Percentiles rank a stretch among this genome's conserved stretches.
phyloP scores from a whole-genome alignment of 35 echinoderm and acorn worm genomes.

The Patiria miniata region DNA sequence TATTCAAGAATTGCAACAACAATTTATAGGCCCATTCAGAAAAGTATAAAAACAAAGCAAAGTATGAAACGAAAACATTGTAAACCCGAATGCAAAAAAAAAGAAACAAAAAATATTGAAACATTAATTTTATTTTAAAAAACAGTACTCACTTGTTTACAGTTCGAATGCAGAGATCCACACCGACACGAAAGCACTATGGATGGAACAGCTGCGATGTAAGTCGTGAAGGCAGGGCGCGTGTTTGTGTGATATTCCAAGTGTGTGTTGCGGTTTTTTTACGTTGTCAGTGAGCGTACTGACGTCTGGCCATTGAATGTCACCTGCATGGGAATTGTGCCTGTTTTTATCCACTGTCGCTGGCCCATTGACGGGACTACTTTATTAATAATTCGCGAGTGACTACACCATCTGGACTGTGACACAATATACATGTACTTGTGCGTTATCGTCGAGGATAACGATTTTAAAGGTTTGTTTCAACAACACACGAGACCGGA shows the following conservation, averaged over 20 bases:
- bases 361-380: background rate
- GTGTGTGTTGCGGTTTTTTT: background rate
- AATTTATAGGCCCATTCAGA: too few species aligned
- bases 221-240: background rate
- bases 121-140: background rate
- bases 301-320: slow-evolving; percentile 10
- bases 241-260: background rate
- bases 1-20: too few species aligned
- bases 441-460: too few species aligned
- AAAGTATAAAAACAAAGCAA: too few species aligned
- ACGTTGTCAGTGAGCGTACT: background rate
- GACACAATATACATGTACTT: too few species aligned
- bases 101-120: too few species aligned
- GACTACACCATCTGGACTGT: slow-evolving; percentile 3
- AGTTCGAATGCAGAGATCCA: background rate
- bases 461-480: too few species aligned
- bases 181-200: background rate
- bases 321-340: background rate
- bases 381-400: slow-evolving; percentile 3
- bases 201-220: slow-evolving; percentile 15
- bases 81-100: too few species aligned
- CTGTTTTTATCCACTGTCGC: slow-evolving; percentile 2
- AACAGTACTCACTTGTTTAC: slow-evolving; percentile 7
- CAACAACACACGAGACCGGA: background rate
- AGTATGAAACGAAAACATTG: too few species aligned